Evolutionary conservation across 2,888 invertebrate genomes (phyloP).

Genomic region (Leptinotarsa juncta): DNA sequence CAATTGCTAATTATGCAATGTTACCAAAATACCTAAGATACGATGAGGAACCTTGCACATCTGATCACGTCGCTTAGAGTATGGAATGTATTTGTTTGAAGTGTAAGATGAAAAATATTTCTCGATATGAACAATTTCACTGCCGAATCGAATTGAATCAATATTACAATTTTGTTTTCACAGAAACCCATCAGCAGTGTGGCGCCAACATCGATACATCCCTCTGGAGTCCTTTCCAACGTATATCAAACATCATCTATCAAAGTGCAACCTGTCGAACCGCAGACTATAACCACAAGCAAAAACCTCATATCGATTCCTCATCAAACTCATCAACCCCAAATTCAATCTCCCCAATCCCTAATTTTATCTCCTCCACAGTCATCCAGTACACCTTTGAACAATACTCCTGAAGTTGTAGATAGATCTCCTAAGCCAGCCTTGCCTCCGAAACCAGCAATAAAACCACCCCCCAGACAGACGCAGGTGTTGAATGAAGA

Average conservation of each 20-base stretch:
- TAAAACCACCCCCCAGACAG: constrained; percentile 72
- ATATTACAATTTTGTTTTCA: constrained; percentile 19
- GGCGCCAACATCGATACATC: constrained; percentile 81
- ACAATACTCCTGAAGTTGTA: constrained; percentile 48
- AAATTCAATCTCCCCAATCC: constrained; percentile 54
- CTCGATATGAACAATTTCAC: too few relatives aligned
- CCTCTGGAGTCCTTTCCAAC: constrained; percentile 77
- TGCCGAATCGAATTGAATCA: neutral
- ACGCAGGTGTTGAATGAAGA: constrained; percentile 56
- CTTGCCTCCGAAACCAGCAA: constrained; percentile 84
- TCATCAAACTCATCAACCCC: constrained; percentile 40
- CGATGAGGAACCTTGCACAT: too few relatives aligned
- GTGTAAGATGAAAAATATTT: too few relatives aligned
- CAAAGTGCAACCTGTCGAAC: constrained; percentile 84
- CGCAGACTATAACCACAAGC: constrained; percentile 73
- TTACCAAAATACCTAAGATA: too few relatives aligned
- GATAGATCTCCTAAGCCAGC: constrained; percentile 79
- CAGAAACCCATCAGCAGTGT: constrained; percentile 90
- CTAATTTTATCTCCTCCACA: constrained; percentile 70
- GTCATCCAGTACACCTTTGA: constrained; percentile 72
- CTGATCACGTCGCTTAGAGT: too few relatives aligned
- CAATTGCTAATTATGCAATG: too few relatives aligned
- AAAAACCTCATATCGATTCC: constrained; percentile 56
- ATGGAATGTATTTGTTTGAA: too few relatives aligned
- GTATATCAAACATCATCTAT: constrained; percentile 85